A percentile compares a stretch with the other conserved stretches of the same genome.
These are phyloP conservation scores for Xestia rhomboidea DNA, from an alignment of 2,888 invertebrate species.

Conservation along the genomic window DNA sequence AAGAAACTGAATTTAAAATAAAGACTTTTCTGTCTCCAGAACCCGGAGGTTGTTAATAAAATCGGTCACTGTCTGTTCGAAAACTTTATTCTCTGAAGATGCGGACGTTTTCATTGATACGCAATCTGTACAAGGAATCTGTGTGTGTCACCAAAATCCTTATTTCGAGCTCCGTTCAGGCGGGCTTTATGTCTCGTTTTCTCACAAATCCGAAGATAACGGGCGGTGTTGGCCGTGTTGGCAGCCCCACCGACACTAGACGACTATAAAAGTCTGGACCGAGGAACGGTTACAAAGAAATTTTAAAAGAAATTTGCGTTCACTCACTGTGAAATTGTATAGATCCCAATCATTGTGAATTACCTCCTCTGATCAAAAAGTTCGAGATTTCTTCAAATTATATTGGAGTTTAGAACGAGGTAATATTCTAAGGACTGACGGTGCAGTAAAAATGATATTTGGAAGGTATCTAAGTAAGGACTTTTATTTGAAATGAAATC, in stretches of 20 bases:
- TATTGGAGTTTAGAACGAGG: constrained; percentile 50
- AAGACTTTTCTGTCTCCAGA: constrained; percentile 38
- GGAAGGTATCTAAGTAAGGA: constrained; percentile 3
- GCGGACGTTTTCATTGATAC: constrained; percentile 69
- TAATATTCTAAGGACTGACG: constrained; percentile 40
- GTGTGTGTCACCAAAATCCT: constrained; percentile 75
- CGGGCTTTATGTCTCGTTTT: constrained; percentile 81
- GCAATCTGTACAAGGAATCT: constrained; percentile 75
- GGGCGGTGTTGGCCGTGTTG: constrained; percentile 72
- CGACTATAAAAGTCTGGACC: constrained; percentile 73
- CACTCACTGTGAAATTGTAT: constrained; percentile 78
- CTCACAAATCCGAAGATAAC: constrained; percentile 83
- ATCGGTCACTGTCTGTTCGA: constrained; percentile 34
- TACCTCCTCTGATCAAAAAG: constrained; percentile 66
- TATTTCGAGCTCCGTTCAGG: constrained; percentile 76
- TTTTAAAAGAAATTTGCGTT: constrained; percentile 73
- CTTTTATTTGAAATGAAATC: constrained; percentile 38
- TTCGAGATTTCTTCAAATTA: constrained; percentile 67
- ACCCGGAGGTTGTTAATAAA: constrained; percentile 45
- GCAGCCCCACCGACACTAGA: constrained; percentile 68
- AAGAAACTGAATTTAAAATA: constrained; percentile 43
- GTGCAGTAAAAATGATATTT: constrained; percentile 37
- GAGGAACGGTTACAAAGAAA: constrained; percentile 72
- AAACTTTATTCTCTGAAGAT: constrained; percentile 62
- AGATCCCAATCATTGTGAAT: constrained; percentile 73